phyloP scores from a whole-genome alignment of 1,140 invertebrate species.

The Drosophila takahashii region DNA sequence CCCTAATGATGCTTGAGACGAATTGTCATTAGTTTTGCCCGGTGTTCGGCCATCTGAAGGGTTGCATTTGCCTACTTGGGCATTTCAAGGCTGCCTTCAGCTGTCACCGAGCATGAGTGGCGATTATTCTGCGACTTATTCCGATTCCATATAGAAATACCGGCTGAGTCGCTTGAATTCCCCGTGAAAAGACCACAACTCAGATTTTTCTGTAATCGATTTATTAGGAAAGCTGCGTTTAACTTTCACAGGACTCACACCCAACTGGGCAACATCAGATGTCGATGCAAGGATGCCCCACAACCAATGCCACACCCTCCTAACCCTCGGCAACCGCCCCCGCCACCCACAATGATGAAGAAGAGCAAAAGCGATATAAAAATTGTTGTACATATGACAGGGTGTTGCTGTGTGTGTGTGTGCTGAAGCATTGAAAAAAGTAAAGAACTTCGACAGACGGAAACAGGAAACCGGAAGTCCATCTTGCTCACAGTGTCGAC shows the following conservation, averaged over 20 bases:
- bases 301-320: constrained; percentile 60
- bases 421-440: constrained; percentile 78
- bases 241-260: constrained; percentile 59
- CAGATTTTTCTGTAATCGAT: constrained; percentile 60
- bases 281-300: constrained; percentile 52
- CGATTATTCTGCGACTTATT: constrained; percentile 7
- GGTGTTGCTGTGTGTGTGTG: constrained; percentile 46
- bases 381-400: constrained; percentile 67
- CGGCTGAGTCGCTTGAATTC: constrained; percentile 18
- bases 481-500: constrained; percentile 84
- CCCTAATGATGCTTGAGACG: constrained; percentile 74
- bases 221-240: constrained; percentile 72
- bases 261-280: constrained; percentile 43
- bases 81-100: constrained; percentile 37
- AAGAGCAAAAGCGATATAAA: constrained; percentile 70
- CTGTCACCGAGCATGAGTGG: constrained; percentile 23
- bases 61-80: constrained; percentile 37
- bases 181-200: background rate
- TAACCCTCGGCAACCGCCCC: constrained; percentile 37
- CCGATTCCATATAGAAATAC: constrained; percentile 5
- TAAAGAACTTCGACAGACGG: constrained; percentile 84
- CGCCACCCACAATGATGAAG: constrained; percentile 27
- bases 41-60: constrained; percentile 52
- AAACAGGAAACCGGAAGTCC: constrained; percentile 85
- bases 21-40: constrained; percentile 78